Evolutionary conservation across 1,140 invertebrate genomes (phyloP).

Genomic region (Samia ricini): DNA sequence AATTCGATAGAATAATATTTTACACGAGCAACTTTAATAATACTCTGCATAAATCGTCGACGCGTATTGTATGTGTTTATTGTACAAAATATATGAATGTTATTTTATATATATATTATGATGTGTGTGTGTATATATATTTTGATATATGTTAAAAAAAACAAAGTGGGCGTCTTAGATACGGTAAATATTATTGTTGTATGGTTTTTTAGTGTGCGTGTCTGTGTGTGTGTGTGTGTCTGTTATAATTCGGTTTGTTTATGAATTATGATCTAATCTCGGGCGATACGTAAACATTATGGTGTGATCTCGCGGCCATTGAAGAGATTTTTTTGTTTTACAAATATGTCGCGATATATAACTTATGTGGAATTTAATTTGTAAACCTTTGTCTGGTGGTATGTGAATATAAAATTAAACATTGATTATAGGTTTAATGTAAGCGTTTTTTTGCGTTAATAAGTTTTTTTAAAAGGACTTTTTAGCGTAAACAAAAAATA

Average conservation of each 20-base stretch:
- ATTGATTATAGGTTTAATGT: too few relatives aligned
- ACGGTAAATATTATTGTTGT: neutral
- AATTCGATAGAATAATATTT: neutral
- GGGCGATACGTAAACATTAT: neutral
- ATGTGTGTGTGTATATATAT: neutral
- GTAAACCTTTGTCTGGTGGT: neutral
- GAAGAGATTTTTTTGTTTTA: neutral
- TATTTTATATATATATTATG: neutral
- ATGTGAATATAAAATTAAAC: too few relatives aligned
- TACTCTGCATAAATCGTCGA: neutral
- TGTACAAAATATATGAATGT: neutral
- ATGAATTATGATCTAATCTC: constrained; percentile 1
- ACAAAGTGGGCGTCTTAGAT: neutral
- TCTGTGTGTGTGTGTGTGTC: too few relatives aligned
- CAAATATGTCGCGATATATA: too few relatives aligned
- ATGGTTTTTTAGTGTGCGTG: neutral
- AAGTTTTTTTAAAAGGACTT: too few relatives aligned
- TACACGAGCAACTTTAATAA: neutral
- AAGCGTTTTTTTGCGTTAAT: too few relatives aligned
- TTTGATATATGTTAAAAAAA: neutral
- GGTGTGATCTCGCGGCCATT: neutral
- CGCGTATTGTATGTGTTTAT: neutral
- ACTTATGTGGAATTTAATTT: neutral
- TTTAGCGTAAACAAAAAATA: too few relatives aligned
- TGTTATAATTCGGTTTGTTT: neutral